phyloP scores from a whole-genome alignment of 2,113 vertebrate genomes.

The Megaptera novaeangliae region DNA sequence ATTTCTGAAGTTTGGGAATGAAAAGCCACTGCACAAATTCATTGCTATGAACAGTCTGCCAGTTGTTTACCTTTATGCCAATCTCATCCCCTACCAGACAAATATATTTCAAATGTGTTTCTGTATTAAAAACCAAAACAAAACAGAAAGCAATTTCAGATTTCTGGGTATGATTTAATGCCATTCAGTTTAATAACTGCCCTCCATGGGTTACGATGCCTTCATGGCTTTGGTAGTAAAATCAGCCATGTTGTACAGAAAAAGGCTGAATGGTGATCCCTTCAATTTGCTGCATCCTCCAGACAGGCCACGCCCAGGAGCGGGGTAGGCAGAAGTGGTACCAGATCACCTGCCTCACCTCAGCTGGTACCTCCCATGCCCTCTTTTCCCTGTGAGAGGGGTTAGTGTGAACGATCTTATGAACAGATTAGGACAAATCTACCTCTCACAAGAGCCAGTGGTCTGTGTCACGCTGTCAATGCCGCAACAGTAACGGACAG shows the following conservation, averaged over 20 bases:
- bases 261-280: background rate
- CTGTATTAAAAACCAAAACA: background rate
- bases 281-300: background rate
- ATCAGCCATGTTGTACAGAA: background rate
- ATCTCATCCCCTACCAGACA: conserved; percentile 74
- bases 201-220: background rate
- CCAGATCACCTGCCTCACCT: background rate
- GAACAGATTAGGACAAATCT: background rate
- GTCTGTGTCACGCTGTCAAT: background rate
- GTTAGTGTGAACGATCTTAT: background rate
- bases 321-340: background rate
- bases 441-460: background rate
- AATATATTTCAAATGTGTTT: conserved; percentile 79
- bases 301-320: background rate
- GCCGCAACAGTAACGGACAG: background rate
- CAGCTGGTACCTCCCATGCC: background rate
- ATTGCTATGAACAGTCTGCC: conserved; percentile 80
- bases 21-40: conserved; percentile 76
- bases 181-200: background rate
- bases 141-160: conserved; percentile 15
- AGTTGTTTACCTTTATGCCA: conserved; percentile 86
- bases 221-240: background rate
- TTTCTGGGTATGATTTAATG: conserved; percentile 19
- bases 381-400: background rate
- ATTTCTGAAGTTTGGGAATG: conserved; percentile 81